Evolutionary conservation across 2,888 invertebrate genomes (phyloP), one percentile per base, ranked within the genome.

Genomic region (Augochlorella aurata): DNA sequence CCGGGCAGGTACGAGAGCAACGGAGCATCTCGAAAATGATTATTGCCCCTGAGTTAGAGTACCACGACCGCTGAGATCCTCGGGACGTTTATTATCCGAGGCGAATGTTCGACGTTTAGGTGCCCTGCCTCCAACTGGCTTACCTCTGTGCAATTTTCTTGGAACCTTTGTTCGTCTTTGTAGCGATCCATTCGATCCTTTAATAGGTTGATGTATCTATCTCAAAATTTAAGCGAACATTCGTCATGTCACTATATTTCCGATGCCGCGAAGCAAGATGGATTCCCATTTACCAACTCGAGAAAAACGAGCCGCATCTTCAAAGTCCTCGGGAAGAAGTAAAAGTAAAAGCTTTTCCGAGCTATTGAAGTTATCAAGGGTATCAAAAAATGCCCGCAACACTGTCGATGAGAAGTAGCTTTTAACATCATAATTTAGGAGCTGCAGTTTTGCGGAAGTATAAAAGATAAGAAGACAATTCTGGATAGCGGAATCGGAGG

Each of bases 31-130:
- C 38, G 63, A 82, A 71, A 75, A 16, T 77, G 54, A 78, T 76
- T 50, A 63, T 58, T 10, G 44, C 21, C 3, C 49, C 16, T 54
- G 61, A 66, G 72, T 77, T 50, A 21, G 66, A 77, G 70, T 45
- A n/a, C 68, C 63, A 67, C 12, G 21, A 45, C n/a, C 47, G 21
- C 21, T 4, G 61, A 47, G 76, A 82, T 88, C 49, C 79, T 69
- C 80, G 66, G 70, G 77, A 78, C 79, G 66, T 86, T 87, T 83
- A 90, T 89, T 86, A 88, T 84, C 83, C 84, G 79, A 81, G 79
- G 72, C 77, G 81, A 86, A 86, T 82, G 83, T 82, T 82, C 81
- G 87, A 85, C 85, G 79, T 84, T 82, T 87, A 82, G 83, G 83
- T 84, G 82, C 18, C 3, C 79, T 78, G 84, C 65, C 29, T 38